phyloP scores from a whole-genome alignment of 2,113 vertebrate species.

The Paracanthobrama guichenoti region DNA sequence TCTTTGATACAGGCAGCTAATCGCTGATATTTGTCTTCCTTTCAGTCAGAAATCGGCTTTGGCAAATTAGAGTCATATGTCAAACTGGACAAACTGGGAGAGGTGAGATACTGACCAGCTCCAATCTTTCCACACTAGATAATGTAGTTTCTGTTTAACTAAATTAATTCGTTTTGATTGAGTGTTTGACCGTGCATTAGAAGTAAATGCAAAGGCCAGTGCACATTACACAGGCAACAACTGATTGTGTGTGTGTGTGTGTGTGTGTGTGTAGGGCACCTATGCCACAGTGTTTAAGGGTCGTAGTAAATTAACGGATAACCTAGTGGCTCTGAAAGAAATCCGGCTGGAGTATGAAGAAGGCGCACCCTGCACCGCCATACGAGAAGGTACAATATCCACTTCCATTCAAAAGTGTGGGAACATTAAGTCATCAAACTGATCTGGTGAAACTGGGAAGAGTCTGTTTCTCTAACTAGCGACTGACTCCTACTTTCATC shows the following conservation, averaged over 20 bases:
- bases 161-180: not conserved
- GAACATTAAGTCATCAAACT: not conserved
- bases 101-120: slow-evolving; percentile 66
- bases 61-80: slow-evolving; percentile 81
- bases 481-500: too few species aligned
- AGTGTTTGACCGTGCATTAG: not conserved
- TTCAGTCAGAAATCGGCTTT: slow-evolving; percentile 81
- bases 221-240: not conserved
- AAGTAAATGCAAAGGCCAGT: not conserved
- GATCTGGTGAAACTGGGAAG: not conserved
- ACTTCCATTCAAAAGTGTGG: not conserved
- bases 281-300: slow-evolving; percentile 92
- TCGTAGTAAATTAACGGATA: slow-evolving; percentile 90
- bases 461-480: too few species aligned
- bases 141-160: not conserved
- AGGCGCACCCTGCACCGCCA: slow-evolving; percentile 90
- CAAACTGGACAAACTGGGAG: slow-evolving; percentile 80
- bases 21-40: slow-evolving; percentile 34
- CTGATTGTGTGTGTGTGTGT: not conserved
- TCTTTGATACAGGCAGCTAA: not conserved
- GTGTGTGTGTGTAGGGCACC: slow-evolving; percentile 77
- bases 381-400: slow-evolving; percentile 83
- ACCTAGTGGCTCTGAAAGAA: slow-evolving; percentile 91
- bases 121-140: not conserved
- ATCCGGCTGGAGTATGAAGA: slow-evolving; percentile 92